phyloP scores from a whole-genome alignment of 2,888 invertebrate species.

The Acanthacorydalis orientalis region DNA sequence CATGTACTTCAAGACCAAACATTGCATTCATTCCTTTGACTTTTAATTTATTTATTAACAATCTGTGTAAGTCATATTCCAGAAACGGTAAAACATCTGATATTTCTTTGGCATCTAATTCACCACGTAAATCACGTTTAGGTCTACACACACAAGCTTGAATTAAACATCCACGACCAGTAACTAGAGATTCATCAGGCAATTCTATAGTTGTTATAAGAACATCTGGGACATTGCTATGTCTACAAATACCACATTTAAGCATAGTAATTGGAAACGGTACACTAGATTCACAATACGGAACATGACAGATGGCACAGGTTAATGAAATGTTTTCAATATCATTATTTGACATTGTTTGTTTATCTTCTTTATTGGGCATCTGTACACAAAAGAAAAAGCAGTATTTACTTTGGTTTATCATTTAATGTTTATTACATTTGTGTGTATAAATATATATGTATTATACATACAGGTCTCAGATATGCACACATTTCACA shows the following conservation, averaged over 20 bases:
- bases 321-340: constrained; percentile 4
- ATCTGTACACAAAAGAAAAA: not conserved
- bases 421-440: too few species aligned
- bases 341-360: not conserved
- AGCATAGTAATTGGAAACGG: constrained; percentile 58
- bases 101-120: constrained; percentile 81
- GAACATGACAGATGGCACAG: constrained; percentile 53
- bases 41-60: constrained; percentile 76
- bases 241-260: constrained; percentile 51
- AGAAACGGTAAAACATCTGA: constrained; percentile 89
- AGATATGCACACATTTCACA: not conserved
- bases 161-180: constrained; percentile 51
- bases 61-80: constrained; percentile 87
- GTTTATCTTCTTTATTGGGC: not conserved
- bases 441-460: too few species aligned
- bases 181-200: constrained; percentile 54
- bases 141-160: constrained; percentile 62
- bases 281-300: constrained; percentile 55
- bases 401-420: too few species aligned
- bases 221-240: constrained; percentile 79
- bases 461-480: too few species aligned
- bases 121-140: constrained; percentile 63
- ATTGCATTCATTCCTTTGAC: constrained; percentile 91
- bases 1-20: constrained; percentile 60
- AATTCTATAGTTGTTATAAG: constrained; percentile 78